Base-by-base conservation (phyloP, 1,140 invertebrate genomes). In the Aphis gossypii region DNA sequence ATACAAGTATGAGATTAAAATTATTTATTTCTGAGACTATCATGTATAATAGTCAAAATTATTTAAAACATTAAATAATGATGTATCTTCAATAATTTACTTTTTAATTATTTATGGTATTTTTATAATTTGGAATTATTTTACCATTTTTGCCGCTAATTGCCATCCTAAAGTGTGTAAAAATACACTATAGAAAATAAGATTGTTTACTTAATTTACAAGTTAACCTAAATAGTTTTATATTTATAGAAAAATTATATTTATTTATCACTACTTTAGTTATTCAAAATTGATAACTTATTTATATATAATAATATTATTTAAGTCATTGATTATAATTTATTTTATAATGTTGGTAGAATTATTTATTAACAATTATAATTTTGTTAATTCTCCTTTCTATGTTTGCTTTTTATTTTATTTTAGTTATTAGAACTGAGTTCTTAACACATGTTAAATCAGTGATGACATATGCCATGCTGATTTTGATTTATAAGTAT, bases 1-100 rank as follows among this genome's bases (percentile, higher is more conserved):
- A 76, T 68, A 30, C 3, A 68, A 91, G 1, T 38, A 87, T 51
- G 87, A 89, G 38, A 89, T 56, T 48, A 38, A 89, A 89, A 89
- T 56, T 21, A 25, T 23, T 6, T 54, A 23, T 56, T 89, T 38
- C 87, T 89, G 48, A 89, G 46, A 89, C 54, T 35, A 51, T 35
- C 20, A 35, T 46, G 1, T 25, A 87, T 20, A 48, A 87, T 44
- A 86, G 38, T 30, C 25, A n/a, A 87, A 68, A 68, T n/a, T 0
- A 5, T 68, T 0, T 68, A 11, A 60, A n/a, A 2, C 14, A 30
- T 30, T 4, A 30, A 56, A 56, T 56, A 56, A 56, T 56, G 23
- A 56, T 56, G 25, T 25, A 25, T 56, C 54, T 23, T 46, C 46
- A 46, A 0, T 60, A 9, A 68, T n/a, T 68, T n/a, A 14, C 5